These are phyloP conservation scores for Darevskia mixta DNA, from an alignment of 2,797 vertebrate genomes.

Conservation along the genomic window DNA sequence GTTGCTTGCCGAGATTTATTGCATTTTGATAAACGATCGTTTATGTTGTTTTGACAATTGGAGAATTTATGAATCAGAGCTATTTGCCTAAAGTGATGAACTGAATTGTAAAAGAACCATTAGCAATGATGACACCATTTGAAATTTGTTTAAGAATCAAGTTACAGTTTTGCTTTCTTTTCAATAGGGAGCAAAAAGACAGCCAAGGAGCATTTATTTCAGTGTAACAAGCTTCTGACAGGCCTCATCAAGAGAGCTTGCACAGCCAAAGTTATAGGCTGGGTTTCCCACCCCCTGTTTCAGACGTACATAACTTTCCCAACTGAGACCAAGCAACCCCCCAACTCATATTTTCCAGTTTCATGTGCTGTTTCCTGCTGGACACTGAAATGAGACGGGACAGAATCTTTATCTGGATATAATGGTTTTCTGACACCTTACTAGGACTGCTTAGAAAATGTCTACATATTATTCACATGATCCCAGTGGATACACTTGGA, in stretches of 20 bases:
- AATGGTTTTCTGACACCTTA: not conserved
- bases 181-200: conserved; percentile 76
- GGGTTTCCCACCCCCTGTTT: conserved; percentile 65
- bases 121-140: conserved; percentile 82
- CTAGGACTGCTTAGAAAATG: conserved; percentile 33
- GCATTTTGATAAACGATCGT: conserved; percentile 80
- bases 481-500: not conserved
- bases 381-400: not conserved
- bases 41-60: conserved; percentile 85
- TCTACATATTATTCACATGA: conserved; percentile 9
- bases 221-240: conserved; percentile 82
- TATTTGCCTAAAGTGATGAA: conserved; percentile 76
- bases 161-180: conserved; percentile 78
- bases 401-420: conserved; percentile 40
- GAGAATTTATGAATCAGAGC: conserved; percentile 79
- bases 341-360: conserved; percentile 70
- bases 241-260: conserved; percentile 80
- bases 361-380: conserved; percentile 42
- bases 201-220: conserved; percentile 81
- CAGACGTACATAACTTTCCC: conserved; percentile 68
- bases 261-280: conserved; percentile 72
- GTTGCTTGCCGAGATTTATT: conserved; percentile 77
- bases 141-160: conserved; percentile 78
- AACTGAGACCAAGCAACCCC: conserved; percentile 63
- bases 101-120: conserved; percentile 80